Evolutionary conservation across 2,797 vertebrate genomes (phyloP).

Genomic region (Orestias chungarensis): DNA sequence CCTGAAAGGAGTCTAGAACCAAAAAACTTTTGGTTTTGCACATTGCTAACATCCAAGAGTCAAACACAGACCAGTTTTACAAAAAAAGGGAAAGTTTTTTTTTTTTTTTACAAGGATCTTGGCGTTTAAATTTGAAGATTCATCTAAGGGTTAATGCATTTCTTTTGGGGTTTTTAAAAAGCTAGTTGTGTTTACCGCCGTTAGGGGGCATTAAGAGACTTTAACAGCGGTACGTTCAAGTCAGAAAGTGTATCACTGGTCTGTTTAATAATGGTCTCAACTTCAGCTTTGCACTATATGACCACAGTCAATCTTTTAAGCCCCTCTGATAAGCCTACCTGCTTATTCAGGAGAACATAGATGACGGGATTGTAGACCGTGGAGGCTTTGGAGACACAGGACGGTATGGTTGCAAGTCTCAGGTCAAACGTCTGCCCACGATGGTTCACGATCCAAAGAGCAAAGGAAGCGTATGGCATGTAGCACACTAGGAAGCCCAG

Average conservation of each 20-base stretch:
- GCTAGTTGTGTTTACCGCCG: constrained; percentile 5
- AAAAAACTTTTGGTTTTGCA: not conserved
- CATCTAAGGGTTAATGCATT: not conserved
- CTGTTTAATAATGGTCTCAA: not conserved
- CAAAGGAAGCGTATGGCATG: constrained; percentile 75
- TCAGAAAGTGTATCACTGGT: not conserved
- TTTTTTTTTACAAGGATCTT: too few relatives aligned
- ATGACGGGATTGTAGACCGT: constrained; percentile 78
- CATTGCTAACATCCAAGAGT: not conserved
- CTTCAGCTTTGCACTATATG: not conserved
- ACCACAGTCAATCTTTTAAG: not conserved
- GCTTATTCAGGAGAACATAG: constrained; percentile 40
- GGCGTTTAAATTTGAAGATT: not conserved
- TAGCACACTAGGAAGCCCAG: constrained; percentile 81
- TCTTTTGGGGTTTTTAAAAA: not conserved
- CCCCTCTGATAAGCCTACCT: constrained; percentile 10
- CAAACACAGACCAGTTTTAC: not conserved
- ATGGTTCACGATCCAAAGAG: constrained; percentile 76
- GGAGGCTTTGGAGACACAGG: constrained; percentile 80
- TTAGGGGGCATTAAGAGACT: constrained; percentile 11
- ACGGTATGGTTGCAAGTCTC: constrained; percentile 77
- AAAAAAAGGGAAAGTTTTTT: not conserved
- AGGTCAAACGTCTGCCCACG: constrained; percentile 75
- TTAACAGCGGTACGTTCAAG: not conserved
- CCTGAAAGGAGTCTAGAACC: not conserved